Percentiles rank a stretch among this genome's conserved stretches.
phyloP scores from a whole-genome alignment of 1,140 invertebrate genomes.

The Aethina tumida region DNA sequence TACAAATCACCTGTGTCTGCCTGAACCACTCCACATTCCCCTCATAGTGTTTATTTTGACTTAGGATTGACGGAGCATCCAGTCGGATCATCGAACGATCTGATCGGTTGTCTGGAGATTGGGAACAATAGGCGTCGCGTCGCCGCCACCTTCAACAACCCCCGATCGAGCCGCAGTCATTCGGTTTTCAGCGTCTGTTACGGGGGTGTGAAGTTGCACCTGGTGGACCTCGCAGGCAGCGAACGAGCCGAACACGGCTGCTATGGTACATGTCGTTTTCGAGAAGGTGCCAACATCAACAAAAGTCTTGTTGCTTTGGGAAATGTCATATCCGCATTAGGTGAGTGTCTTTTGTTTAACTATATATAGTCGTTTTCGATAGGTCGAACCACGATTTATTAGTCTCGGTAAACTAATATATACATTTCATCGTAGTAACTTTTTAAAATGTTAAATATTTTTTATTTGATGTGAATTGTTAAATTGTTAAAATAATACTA shows the following conservation, averaged over 20 bases:
- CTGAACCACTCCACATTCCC: no score
- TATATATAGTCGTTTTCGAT: no score
- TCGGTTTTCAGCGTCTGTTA: slow-evolving; percentile 45
- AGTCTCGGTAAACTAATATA: not conserved
- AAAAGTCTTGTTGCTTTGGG: slow-evolving; percentile 69
- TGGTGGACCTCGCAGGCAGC: slow-evolving; percentile 58
- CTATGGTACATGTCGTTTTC: slow-evolving; percentile 38
- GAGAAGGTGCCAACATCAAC: slow-evolving; percentile 75
- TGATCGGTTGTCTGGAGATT: slow-evolving; percentile 39
- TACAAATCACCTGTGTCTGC: no score
- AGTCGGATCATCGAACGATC: slow-evolving; percentile 37
- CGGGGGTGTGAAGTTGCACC: slow-evolving; percentile 46
- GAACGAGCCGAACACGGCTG: slow-evolving; percentile 28
- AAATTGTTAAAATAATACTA: no score
- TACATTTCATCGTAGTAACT: not conserved
- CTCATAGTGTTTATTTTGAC: not conserved
- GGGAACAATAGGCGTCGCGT: slow-evolving; percentile 41
- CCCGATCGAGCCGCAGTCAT: slow-evolving; percentile 52
- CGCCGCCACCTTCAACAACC: slow-evolving; percentile 43
- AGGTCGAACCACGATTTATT: no score
- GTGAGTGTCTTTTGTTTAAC: slow-evolving; percentile 39
- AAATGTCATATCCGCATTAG: slow-evolving; percentile 67
- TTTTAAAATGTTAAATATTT: not conserved
- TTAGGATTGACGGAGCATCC: slow-evolving; percentile 45
- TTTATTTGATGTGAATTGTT: not conserved